Evolutionary conservation across 2,113 vertebrate genomes (phyloP), one percentile per base, ranked within the genome.

Genomic region (Melanotaenia duboulayi): DNA sequence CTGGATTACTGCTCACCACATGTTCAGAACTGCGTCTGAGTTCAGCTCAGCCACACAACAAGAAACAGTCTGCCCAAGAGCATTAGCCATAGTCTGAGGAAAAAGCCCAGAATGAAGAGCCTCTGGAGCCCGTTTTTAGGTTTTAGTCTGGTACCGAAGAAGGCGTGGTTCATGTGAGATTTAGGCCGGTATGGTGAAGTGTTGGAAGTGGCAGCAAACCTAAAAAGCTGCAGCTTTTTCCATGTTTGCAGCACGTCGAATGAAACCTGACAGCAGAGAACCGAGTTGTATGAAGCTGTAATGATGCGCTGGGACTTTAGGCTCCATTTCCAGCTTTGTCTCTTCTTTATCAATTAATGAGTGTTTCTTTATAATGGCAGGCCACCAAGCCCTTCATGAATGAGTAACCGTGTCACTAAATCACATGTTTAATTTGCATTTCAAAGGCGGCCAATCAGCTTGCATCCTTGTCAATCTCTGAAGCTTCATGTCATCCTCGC

Each of bases 321-420:
- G 57, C 52, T 66, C 44, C 44, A 4, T 44, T 67, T 71, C 57
- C 76, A 51, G 16, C 61, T 62, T 67, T 44, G 78, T 61, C 71
- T 22, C 73, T 67, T 85, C 82, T 71, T 74, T 64, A 80, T 68
- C 73, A 69, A 65, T 87, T 78, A 58, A 87, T 80, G 69, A 71
- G 76, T 71, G 76, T 76, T 64, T 82, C 77, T 86, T 74, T 72
- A 17, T 65, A 16, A 80, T 88, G 86, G 86, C 88, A 81, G 87
- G 90, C 90, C 92, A 93, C 89, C 92, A 89, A 81, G 88, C 73
- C 74, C 89, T 90, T 87, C 87, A 87, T 93, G 74, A 89, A 84
- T 50, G 49, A 70, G 40, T 64, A 57, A 82, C 88, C 76, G 48
- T 73, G 74, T 74, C 89, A 84, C 79, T 81, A 80, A 89, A 91